Percentiles rank a stretch among this genome's conserved stretches.
phyloP scores from a whole-genome alignment of 2,797 vertebrate species.

The Trachops cirrhosus region DNA sequence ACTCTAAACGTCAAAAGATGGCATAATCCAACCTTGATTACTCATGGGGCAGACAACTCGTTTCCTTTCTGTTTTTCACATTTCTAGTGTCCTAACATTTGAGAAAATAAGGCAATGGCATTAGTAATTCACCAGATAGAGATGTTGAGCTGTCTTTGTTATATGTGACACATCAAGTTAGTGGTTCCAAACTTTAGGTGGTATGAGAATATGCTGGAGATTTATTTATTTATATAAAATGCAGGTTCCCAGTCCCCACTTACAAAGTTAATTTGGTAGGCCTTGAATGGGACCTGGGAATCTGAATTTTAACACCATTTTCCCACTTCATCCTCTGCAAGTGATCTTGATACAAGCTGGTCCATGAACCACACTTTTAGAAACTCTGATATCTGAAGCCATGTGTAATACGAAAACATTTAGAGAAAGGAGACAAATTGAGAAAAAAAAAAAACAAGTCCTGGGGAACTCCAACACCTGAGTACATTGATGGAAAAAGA shows the following conservation, averaged over 20 bases:
- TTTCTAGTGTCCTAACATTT: not conserved
- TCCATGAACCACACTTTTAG: not conserved
- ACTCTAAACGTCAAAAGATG: not conserved
- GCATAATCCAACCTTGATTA: not conserved
- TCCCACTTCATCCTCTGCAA: not conserved
- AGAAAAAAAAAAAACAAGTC: not conserved
- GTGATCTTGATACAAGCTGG: not conserved
- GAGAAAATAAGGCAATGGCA: not conserved
- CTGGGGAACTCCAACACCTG: not conserved
- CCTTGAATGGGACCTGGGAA: not conserved
- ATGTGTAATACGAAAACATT: not conserved
- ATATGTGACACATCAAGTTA: not conserved
- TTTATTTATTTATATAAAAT: constrained; percentile 17
- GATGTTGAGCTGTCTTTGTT: not conserved
- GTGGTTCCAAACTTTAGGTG: not conserved
- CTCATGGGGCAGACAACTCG: constrained; percentile 4
- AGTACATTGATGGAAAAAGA: not conserved
- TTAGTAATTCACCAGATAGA: constrained; percentile 28
- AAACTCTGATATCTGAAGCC: not conserved
- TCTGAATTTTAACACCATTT: not conserved
- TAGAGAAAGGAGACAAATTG: not conserved
- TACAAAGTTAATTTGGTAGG: not conserved
- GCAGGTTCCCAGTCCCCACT: not conserved
- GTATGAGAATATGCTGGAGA: not conserved
- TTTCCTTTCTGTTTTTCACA: not conserved